A percentile compares a stretch with the other conserved stretches of the same genome.
Conservation (phyloP, 2,113 vertebrate genomes). For the Acrocephalus arundinaceus region DNA sequence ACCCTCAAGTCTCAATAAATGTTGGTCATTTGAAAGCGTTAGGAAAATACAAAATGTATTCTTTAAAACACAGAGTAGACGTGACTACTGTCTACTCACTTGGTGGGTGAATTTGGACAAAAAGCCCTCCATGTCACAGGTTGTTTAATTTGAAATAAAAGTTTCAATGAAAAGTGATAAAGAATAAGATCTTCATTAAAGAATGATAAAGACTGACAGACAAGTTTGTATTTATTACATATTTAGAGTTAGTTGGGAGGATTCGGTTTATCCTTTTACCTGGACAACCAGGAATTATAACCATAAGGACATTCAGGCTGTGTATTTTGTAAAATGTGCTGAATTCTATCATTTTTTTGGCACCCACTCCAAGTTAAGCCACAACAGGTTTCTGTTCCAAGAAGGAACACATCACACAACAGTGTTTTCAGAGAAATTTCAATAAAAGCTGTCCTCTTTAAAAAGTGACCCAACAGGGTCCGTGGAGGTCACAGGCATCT, state of each 20-base stretch:
- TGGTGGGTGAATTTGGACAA: neutral
- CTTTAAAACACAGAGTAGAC: neutral
- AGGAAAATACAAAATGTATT: neutral
- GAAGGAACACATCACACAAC: neutral
- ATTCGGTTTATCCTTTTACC: neutral
- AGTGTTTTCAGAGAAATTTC: neutral
- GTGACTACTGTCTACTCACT: no score
- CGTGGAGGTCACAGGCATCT: neutral
- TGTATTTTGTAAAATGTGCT: neutral
- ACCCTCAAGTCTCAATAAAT: fast-evolving
- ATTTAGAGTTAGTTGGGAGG: neutral
- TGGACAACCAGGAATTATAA: neutral
- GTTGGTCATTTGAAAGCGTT: neutral
- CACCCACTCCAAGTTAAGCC: neutral
- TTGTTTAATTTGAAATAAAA: neutral
- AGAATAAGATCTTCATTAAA: neutral
- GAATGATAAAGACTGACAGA: neutral
- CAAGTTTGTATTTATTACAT: neutral
- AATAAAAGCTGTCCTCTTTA: neutral
- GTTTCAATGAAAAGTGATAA: neutral
- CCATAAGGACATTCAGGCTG: neutral
- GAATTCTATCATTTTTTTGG: neutral
- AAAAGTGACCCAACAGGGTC: neutral
- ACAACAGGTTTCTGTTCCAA: neutral
- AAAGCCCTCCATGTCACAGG: neutral